Evolutionary conservation across 53 echinoderm and acorn worm genomes (phyloP), one percentile per base, ranked within the genome.

Genomic region (Echinarachnius parma): DNA sequence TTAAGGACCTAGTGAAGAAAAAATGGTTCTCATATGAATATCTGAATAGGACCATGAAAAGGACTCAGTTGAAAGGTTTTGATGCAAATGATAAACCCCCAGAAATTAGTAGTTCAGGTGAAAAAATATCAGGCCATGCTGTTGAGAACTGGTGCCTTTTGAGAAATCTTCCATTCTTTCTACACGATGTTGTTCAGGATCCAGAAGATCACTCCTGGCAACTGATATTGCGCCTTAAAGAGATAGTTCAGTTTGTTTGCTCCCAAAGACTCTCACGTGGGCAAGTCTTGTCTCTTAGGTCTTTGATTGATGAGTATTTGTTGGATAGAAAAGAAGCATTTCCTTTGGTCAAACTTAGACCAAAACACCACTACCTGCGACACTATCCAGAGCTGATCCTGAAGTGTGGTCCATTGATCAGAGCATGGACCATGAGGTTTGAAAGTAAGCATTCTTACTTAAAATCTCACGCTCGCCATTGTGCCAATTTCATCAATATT

Each of bases 391-490:
- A 49, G 9, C 44, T 87, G 23, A 87, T 60, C 25, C 23, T 72
- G 8, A 53, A 34, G 39, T 87, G 76, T 72, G 87, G 87, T 27
- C 87, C 87, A 13, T 64, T 87, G 1, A 82, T 87, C 11, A 61
- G 82, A 55, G 7, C 80, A 5, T 87, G 87, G 87, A 82, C 87
- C 18, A 55, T 82, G 82, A 33, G 82, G 0, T 82, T 87, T 31
- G 82, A 87, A 72, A 72, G 71, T 20, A 87, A 87, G 48, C 87
- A 87, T 62, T 31, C 26, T 1, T 87, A 78, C 29, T 85, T 79
- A 18, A 85, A 85, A 21, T 72, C 32, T 31, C 76, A 76, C 62
- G 45, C 61, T 23, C 31, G 74, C 10, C 39, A 59, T 57, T 13
- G 68, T 39, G 58, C 81, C 15, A 87, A 87, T 66, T 82, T 76